Conservation (phyloP, 2,797 vertebrate genomes). For the Enteromius viviparus region DNA sequence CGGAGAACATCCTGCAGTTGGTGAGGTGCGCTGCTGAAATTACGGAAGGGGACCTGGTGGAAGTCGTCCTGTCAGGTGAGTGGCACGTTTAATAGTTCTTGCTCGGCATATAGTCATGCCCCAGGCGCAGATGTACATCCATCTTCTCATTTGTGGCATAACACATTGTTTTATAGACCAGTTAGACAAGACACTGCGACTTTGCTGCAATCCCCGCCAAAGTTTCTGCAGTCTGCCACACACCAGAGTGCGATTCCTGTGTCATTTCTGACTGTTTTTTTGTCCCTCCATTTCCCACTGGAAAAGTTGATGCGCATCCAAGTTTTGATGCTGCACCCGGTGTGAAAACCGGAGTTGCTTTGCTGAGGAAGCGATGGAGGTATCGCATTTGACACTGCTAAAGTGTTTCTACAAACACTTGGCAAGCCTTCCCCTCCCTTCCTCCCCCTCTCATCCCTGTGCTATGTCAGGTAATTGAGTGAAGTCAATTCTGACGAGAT, state of each 20-base stretch:
- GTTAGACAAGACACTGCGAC: constrained; percentile 21
- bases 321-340: constrained; percentile 55
- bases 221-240: constrained; percentile 38
- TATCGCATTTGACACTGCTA: constrained; percentile 64
- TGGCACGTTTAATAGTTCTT: background rate
- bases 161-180: constrained; percentile 21
- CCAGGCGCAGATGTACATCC: background rate
- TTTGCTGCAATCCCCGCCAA: background rate
- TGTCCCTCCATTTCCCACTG: constrained; percentile 45
- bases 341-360: constrained; percentile 57
- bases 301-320: constrained; percentile 59
- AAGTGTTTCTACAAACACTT: constrained; percentile 67
- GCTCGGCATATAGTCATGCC: background rate
- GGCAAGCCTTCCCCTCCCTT: constrained; percentile 55
- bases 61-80: constrained; percentile 95
- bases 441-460: constrained; percentile 45
- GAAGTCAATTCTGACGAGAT: constrained; percentile 48
- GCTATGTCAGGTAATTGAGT: constrained; percentile 61
- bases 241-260: constrained; percentile 32
- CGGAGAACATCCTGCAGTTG: constrained; percentile 93
- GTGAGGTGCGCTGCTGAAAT: constrained; percentile 91
- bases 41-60: constrained; percentile 94
- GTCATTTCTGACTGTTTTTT: constrained; percentile 42
- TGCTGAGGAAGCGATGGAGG: constrained; percentile 58
- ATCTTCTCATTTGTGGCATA: background rate